Base-by-base conservation (phyloP, 1,140 invertebrate species). In the Platorchestia sp. region DNA sequence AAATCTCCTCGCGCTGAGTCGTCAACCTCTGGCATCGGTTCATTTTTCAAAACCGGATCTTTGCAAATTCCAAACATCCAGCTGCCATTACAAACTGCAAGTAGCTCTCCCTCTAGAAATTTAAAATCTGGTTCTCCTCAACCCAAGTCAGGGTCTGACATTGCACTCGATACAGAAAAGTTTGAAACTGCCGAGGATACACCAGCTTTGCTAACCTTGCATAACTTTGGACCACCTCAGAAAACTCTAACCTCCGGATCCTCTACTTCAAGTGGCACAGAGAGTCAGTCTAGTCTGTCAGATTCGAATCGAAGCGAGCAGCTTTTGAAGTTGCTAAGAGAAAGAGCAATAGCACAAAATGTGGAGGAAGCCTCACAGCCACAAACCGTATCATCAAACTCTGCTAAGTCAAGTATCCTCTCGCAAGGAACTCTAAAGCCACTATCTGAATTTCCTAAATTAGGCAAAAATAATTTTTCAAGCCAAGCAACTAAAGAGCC, bases 1-100 rank as follows among this genome's bases (percentile, higher is more conserved):
- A n/a, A 47, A 44, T 40, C 40, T 44, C 44, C 91, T 7, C 6
- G 6, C 43, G 14, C 40, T 5, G 45, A 47, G 19, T 93, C 91
- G 27, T 45, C 43, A 47, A 93, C 7, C 14, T 42, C 44, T 19
- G 44, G 44, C 40, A n/a, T 93, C 40, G 45, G 40, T 41, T 45
- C 43, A 19, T 16, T 93, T n/a, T 93, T 93, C 45, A 93, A 93
- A n/a, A 47, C 91, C 5, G 40, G 41, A 14, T 93, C 91, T 7
- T 42, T 93, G 41, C 91, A 93, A 44, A n/a, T 93, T 93, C 91
- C 91, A 19, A 45, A 93, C 44, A 93, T 93, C 36, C 91, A 93
- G 91, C 45, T 93, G 40, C 91, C 91, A 0, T 40, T 93, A 6
- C 91, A 93, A 47, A 40, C 10, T 40, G 91, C 43, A 10, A 44